Percentiles rank a stretch among this genome's conserved stretches.
Evolutionary conservation across 2,113 vertebrate genomes (phyloP).

Genomic region (Pitta sordida): DNA sequence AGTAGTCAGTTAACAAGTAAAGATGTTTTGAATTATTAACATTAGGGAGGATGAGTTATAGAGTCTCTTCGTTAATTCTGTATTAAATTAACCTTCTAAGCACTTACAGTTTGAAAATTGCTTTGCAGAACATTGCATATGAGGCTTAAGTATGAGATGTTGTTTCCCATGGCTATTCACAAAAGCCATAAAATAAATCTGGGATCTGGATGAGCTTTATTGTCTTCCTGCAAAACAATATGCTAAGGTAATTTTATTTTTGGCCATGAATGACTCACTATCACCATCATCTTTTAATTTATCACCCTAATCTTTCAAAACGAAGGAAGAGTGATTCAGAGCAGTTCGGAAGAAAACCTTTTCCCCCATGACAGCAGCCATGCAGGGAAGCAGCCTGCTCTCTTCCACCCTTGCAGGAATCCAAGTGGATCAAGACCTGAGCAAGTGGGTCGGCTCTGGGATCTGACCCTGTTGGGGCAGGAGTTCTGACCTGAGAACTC

Average conservation of each 20-base stretch:
- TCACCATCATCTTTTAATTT: not conserved
- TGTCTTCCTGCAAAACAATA: not conserved
- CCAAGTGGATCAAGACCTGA: not conserved
- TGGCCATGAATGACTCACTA: not conserved
- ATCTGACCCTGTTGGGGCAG: not conserved
- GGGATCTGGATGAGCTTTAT: not conserved
- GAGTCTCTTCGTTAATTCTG: not conserved
- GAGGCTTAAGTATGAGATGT: not conserved
- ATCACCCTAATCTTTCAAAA: not conserved
- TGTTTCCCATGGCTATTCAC: not conserved
- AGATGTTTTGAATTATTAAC: slow-evolving; percentile 41
- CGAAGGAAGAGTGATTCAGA: not conserved
- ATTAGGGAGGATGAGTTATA: slow-evolving; percentile 8
- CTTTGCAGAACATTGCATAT: not conserved
- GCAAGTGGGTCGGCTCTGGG: not conserved
- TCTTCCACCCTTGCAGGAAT: not conserved
- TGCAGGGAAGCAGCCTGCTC: not conserved
- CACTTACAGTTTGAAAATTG: not conserved
- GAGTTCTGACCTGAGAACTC: not conserved
- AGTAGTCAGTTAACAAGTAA: slow-evolving; percentile 40
- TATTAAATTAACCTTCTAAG: slow-evolving; percentile 31
- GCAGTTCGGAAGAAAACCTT: not conserved
- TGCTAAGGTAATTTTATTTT: not conserved
- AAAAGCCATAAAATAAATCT: not conserved
- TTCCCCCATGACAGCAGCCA: not conserved